Conservation (phyloP, 2,888 invertebrate species). For the Choreutis nemorana region DNA sequence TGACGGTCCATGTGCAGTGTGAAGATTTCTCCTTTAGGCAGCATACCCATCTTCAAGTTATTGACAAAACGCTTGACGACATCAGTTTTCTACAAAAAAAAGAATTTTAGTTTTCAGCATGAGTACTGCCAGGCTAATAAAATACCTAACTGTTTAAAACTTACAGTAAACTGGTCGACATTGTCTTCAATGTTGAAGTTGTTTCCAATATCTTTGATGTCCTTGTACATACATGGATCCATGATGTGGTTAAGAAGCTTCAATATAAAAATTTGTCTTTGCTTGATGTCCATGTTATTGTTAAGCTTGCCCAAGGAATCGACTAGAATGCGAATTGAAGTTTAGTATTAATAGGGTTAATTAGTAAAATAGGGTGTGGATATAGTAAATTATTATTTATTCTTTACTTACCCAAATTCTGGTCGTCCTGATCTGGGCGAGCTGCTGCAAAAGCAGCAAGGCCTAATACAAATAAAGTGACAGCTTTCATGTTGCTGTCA, state of each 20-base stretch:
- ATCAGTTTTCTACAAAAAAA: slow-evolving; percentile 54
- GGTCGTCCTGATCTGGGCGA: slow-evolving; percentile 31
- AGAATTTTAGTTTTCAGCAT: no score
- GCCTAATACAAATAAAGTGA: slow-evolving; percentile 31
- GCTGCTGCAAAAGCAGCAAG: slow-evolving; percentile 42
- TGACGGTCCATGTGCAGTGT: slow-evolving; percentile 56
- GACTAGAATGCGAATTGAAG: no score
- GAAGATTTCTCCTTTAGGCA: slow-evolving; percentile 65
- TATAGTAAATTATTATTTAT: no score
- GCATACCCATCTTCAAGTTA: slow-evolving; percentile 55
- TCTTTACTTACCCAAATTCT: no score
- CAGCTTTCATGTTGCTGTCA: slow-evolving; percentile 41
- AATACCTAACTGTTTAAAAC: no score
- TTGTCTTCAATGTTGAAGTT: slow-evolving; percentile 49
- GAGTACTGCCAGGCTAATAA: no score
- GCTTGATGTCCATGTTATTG: slow-evolving; percentile 40
- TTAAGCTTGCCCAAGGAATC: no score
- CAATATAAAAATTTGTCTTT: slow-evolving; percentile 52
- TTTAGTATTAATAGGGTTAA: no score
- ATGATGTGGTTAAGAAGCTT: slow-evolving; percentile 60
- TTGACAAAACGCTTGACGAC: slow-evolving; percentile 66
- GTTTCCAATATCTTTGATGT: slow-evolving; percentile 43
- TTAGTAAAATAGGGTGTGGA: no score
- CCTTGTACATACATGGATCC: slow-evolving; percentile 52
- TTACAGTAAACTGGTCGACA: slow-evolving; percentile 35